These are phyloP conservation scores for Drosophila anomelani DNA, from an alignment of 2,888 invertebrate genomes.

Conservation along the genomic window DNA sequence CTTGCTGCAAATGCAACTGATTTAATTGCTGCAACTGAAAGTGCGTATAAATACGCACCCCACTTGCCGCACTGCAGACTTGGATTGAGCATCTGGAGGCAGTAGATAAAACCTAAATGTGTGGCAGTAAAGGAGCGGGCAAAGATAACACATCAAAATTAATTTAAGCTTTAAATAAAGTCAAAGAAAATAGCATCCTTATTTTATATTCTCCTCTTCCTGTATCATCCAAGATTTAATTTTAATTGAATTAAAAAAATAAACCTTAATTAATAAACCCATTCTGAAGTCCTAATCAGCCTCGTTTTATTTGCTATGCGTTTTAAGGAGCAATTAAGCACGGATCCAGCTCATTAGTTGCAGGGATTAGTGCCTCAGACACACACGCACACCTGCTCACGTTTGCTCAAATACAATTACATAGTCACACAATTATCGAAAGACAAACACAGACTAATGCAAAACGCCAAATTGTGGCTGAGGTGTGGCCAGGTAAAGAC, in stretches of 20 bases:
- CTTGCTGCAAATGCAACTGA: constrained; percentile 51
- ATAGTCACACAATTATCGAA: constrained; percentile 76
- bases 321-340: constrained; percentile 59
- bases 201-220: background rate
- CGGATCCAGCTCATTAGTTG: constrained; percentile 66
- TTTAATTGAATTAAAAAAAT: background rate
- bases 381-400: constrained; percentile 29
- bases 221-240: background rate
- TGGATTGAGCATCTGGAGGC: constrained; percentile 6
- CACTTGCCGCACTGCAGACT: constrained; percentile 5
- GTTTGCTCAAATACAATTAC: constrained; percentile 71
- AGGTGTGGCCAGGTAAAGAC: constrained; percentile 64
- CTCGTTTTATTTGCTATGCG: constrained; percentile 36
- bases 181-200: too few species aligned
- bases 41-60: constrained; percentile 27
- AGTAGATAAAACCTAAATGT: background rate
- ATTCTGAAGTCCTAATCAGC: constrained; percentile 11
- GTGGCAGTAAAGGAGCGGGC: constrained; percentile 1
- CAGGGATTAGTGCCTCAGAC: constrained; percentile 52
- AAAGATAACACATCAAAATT: background rate
- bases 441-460: constrained; percentile 75
- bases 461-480: constrained; percentile 72
- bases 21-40: constrained; percentile 66
- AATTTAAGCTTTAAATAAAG: background rate
- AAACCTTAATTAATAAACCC: background rate